Evolutionary conservation across 1,140 invertebrate species (phyloP), one percentile per base, ranked within the genome.

Genomic region (Lucilia sericata): DNA sequence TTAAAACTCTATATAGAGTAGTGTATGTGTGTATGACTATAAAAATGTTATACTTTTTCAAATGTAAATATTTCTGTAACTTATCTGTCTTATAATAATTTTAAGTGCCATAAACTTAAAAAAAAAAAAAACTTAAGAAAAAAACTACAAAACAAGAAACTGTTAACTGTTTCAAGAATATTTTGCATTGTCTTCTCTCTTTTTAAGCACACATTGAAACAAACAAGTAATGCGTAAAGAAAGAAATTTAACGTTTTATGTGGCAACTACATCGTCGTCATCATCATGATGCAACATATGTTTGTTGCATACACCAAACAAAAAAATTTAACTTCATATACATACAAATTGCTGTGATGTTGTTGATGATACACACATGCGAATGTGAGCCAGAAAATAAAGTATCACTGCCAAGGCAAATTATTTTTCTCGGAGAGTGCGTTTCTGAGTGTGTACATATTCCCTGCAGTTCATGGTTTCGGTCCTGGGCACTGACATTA

Each of bases 41-140:
- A 55, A 55, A 14, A 13, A 55, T 55, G 51, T 55, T 17, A 4
- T 55, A 17, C 51, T 55, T 70, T 8, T 30, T 30, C 3, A 30
- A 70, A 70, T 70, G 21, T 70, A 70, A 70, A 70, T 70, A 21
- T 70, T 19, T 70, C 65, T 70, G 65, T 70, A 70, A 70, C 65
- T 25, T 21, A 70, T 70, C 19, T 70, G 65, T 25, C 65, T 70
- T 70, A 25, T 70, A 70, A 70, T 70, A 70, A 70, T 70, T 70
- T 19, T 25, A 70, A 70, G 65, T 70, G 65, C 65, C 65, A 70
- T 14, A 60, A n/a, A 17, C 5, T 30, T 30, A n/a, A 60, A 14
- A 60, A 17, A 60, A 17, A 60, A 17, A 60, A 14, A 12, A 55
- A 55, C 51, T 17, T 0, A 19, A 65, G 13, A 65, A 65, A 2